phyloP scores from a whole-genome alignment of 35 echinoderm and acorn worm species.

The Apostichopus californicus region DNA sequence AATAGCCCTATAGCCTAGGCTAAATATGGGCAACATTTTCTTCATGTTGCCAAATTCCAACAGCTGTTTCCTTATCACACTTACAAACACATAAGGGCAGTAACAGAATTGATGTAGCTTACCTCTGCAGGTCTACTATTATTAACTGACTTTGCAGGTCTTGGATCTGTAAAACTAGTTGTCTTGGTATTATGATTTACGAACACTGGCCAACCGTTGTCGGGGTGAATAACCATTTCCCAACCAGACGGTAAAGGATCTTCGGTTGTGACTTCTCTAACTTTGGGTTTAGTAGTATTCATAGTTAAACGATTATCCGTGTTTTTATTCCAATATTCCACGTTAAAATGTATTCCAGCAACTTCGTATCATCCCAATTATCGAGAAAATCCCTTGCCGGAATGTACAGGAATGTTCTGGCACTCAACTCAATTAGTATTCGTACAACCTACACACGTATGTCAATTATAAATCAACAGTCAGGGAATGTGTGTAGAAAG shows the following conservation, averaged over 20 bases:
- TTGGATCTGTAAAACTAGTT: constrained; percentile 16
- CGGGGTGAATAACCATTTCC: constrained; percentile 49
- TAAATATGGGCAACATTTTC: too few relatives aligned
- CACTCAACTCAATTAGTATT: neutral
- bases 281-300: constrained; percentile 3
- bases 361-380: neutral
- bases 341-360: neutral
- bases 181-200: constrained; percentile 9
- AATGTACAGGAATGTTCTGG: neutral
- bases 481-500: neutral
- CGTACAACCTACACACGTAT: too few relatives aligned
- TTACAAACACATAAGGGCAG: too few relatives aligned
- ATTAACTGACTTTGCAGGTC: neutral
- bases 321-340: constrained; percentile 5
- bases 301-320: neutral
- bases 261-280: constrained; percentile 29
- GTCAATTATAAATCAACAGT: too few relatives aligned
- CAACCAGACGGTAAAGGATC: constrained; percentile 45
- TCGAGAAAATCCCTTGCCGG: neutral
- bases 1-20: too few relatives aligned
- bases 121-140: constrained; percentile 18
- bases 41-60: too few relatives aligned
- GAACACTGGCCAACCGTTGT: constrained; percentile 47
- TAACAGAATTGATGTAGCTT: neutral
- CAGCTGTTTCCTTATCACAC: too few relatives aligned